Conservation (phyloP, 2,888 invertebrate species). For the Acleris cristana region DNA sequence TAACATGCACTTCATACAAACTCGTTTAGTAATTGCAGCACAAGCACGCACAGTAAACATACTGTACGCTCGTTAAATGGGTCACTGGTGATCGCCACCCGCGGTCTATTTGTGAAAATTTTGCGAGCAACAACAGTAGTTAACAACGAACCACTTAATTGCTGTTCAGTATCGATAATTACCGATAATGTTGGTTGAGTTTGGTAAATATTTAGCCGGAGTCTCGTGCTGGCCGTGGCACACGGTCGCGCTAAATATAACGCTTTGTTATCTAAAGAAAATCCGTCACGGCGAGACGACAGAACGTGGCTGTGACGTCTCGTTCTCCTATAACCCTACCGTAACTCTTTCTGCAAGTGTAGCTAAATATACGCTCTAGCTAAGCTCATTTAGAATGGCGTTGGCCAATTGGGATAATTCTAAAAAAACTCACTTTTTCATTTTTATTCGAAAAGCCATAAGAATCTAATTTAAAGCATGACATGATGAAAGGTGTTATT, state of each 20-base stretch:
- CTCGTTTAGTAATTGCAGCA: conserved; percentile 5
- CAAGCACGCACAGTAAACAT: conserved; percentile 8
- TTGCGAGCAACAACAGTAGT: conserved; percentile 21
- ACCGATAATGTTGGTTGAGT: conserved; percentile 22
- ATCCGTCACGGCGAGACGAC: conserved; percentile 39
- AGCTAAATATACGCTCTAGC: too few species aligned
- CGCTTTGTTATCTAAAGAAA: conserved; percentile 43
- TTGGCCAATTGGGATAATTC: too few species aligned
- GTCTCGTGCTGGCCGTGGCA: conserved; percentile 26
- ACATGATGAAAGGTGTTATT: too few species aligned
- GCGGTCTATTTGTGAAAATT: conserved; percentile 31
- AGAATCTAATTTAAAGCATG: too few species aligned
- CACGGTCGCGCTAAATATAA: conserved; percentile 45
- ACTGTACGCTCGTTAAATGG: conserved; percentile 18
- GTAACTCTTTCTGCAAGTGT: too few species aligned
- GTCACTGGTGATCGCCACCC: conserved; percentile 8
- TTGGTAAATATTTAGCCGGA: conserved; percentile 36
- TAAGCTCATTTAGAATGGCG: too few species aligned
- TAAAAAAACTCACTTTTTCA: too few species aligned
- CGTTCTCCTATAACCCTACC: too few species aligned
- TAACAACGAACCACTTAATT: conserved; percentile 20
- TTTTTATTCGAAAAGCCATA: too few species aligned
- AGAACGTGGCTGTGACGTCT: background rate
- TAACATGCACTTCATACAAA: conserved; percentile 3
- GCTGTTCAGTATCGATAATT: conserved; percentile 28